A percentile compares a stretch with the other conserved stretches of the same genome.
These are phyloP conservation scores for Eupithecia exiguata DNA, from an alignment of 2,888 invertebrate species.

Conservation along the genomic window DNA sequence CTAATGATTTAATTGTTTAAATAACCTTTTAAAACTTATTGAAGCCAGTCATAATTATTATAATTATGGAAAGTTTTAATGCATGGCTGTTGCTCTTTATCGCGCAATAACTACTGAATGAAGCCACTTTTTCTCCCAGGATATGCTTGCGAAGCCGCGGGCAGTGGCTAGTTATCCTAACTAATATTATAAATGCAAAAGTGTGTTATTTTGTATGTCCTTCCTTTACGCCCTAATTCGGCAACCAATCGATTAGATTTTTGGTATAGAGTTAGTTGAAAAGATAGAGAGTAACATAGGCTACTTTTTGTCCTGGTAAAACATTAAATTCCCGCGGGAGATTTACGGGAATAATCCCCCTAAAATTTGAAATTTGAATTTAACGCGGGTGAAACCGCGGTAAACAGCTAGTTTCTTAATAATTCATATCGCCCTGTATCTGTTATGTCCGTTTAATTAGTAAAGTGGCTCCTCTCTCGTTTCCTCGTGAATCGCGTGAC, in stretches of 20 bases:
- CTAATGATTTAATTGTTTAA: not conserved
- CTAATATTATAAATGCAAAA: too few species aligned
- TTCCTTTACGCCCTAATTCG: too few species aligned
- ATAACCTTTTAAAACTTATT: not conserved
- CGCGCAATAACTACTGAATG: not conserved
- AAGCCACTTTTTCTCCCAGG: not conserved
- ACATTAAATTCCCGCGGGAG: too few species aligned
- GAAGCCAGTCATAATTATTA: not conserved
- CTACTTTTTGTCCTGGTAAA: too few species aligned
- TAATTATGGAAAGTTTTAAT: not conserved
- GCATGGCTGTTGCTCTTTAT: not conserved
- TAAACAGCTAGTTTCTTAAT: conserved; percentile 44
- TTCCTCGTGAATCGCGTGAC: conserved; percentile 63
- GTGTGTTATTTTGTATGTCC: too few species aligned
- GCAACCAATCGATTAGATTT: too few species aligned
- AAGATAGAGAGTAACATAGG: too few species aligned
- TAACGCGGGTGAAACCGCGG: too few species aligned
- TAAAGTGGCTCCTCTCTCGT: conserved; percentile 67
- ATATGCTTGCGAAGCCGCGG: not conserved
- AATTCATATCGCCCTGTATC: conserved; percentile 45
- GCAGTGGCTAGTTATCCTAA: too few species aligned
- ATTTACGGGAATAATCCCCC: too few species aligned
- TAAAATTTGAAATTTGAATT: too few species aligned
- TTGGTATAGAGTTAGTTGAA: too few species aligned
- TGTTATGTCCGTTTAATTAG: conserved; percentile 66